Evolutionary conservation across 2,797 vertebrate genomes (phyloP).

Genomic region (Prionace glauca): DNA sequence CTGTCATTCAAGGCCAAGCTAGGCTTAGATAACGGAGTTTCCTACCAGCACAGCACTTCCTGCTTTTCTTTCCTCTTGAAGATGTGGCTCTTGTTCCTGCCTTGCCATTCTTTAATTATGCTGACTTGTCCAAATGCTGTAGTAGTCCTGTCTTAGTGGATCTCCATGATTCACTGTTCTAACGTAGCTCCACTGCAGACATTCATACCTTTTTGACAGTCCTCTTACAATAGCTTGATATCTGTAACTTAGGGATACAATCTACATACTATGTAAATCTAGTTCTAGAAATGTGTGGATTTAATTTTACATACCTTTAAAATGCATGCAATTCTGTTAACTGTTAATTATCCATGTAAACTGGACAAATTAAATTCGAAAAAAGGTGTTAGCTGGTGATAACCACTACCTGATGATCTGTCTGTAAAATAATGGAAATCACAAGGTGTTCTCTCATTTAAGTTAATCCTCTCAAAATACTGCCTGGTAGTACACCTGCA

Average conservation of each 20-base stretch:
- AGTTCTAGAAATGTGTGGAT: conserved; percentile 9
- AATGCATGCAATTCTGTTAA: conserved; percentile 21
- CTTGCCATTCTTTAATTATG: conserved; percentile 69
- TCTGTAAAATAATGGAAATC: background rate
- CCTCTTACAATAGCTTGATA: conserved; percentile 39
- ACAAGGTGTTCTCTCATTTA: background rate
- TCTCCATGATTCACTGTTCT: conserved; percentile 83
- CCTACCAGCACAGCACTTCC: conserved; percentile 87
- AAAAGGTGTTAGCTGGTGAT: background rate
- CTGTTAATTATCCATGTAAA: background rate
- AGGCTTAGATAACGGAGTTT: conserved; percentile 78
- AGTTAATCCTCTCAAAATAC: background rate
- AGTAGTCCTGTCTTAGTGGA: conserved; percentile 86
- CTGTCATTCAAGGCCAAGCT: conserved; percentile 79
- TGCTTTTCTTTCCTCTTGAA: conserved; percentile 79
- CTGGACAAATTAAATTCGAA: background rate
- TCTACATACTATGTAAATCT: background rate
- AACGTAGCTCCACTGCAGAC: conserved; percentile 62
- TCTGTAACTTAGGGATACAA: background rate
- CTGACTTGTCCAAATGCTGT: conserved; percentile 86
- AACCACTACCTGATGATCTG: background rate
- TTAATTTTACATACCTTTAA: background rate
- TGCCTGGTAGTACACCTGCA: background rate
- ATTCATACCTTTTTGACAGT: conserved; percentile 55
- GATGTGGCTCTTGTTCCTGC: conserved; percentile 51